Percentiles rank a stretch among this genome's conserved stretches.
phyloP scores from a whole-genome alignment of 92 coral and sea anemone genomes.

The Epizoanthus scotinus region DNA sequence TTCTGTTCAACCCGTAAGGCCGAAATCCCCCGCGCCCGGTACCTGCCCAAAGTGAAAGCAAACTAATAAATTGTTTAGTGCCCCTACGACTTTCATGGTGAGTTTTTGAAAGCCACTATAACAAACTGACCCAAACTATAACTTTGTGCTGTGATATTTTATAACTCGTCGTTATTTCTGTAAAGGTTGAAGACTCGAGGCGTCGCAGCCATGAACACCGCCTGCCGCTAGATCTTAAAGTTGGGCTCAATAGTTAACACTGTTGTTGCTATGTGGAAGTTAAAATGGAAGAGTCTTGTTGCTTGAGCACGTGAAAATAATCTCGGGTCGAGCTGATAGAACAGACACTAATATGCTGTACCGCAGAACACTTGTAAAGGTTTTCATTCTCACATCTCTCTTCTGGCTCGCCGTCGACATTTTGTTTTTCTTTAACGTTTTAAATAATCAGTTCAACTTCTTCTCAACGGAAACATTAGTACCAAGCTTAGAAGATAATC shows the following conservation, averaged over 20 bases:
- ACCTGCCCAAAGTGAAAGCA: too few species aligned
- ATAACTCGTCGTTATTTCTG: too few species aligned
- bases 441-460: conserved; percentile 69
- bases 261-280: neutral
- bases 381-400: conserved; percentile 68
- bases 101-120: too few species aligned
- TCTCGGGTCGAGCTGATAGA: neutral
- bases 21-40: too few species aligned
- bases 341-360: conserved; percentile 32
- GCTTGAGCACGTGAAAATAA: conserved; percentile 1
- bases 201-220: neutral
- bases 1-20: too few species aligned
- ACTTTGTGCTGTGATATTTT: too few species aligned
- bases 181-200: neutral
- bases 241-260: neutral
- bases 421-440: conserved; percentile 59
- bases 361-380: conserved; percentile 75
- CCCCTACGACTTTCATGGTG: too few species aligned
- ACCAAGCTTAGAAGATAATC: conserved; percentile 42
- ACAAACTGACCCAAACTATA: too few species aligned
- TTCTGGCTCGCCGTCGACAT: conserved; percentile 87
- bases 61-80: too few species aligned
- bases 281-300: neutral
- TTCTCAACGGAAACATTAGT: conserved; percentile 65
- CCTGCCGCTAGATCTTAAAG: neutral